phyloP scores from a whole-genome alignment of 2,888 invertebrate species.

The Druceiella hillmani region DNA sequence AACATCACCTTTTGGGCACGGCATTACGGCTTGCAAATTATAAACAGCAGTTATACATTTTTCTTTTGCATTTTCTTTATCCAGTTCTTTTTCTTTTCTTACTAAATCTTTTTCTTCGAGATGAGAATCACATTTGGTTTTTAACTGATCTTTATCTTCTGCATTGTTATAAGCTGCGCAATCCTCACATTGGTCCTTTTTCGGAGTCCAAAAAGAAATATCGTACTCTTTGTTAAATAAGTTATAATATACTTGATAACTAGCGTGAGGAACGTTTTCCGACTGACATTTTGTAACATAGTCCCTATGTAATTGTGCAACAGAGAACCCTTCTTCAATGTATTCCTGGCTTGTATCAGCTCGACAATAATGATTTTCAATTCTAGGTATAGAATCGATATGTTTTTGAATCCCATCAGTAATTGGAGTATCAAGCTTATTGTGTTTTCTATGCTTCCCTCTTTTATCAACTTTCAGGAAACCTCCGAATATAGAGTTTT shows the following conservation, averaged over 20 bases:
- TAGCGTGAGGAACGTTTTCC: constrained; percentile 14
- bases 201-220: constrained; percentile 19
- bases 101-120: background rate
- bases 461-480: constrained; percentile 22
- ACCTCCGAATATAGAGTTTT: constrained; percentile 12
- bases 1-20: constrained; percentile 15
- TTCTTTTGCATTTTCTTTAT: background rate
- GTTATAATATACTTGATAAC: constrained; percentile 18
- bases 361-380: constrained; percentile 26
- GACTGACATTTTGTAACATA: constrained; percentile 21
- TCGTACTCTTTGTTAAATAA: constrained; percentile 21
- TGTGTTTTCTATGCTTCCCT: constrained; percentile 26
- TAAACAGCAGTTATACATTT: constrained; percentile 2
- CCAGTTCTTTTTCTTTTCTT: background rate
- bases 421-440: constrained; percentile 18
- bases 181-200: constrained; percentile 22
- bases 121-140: background rate
- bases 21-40: constrained; percentile 12
- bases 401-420: constrained; percentile 22
- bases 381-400: constrained; percentile 25
- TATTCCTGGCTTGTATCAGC: constrained; percentile 22
- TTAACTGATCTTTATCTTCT: background rate
- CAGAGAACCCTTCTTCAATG: constrained; percentile 26
- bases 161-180: constrained; percentile 20
- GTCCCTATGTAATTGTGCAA: constrained; percentile 24